phyloP scores from a whole-genome alignment of 1,140 invertebrate genomes.

The Halotydeus destructor region DNA sequence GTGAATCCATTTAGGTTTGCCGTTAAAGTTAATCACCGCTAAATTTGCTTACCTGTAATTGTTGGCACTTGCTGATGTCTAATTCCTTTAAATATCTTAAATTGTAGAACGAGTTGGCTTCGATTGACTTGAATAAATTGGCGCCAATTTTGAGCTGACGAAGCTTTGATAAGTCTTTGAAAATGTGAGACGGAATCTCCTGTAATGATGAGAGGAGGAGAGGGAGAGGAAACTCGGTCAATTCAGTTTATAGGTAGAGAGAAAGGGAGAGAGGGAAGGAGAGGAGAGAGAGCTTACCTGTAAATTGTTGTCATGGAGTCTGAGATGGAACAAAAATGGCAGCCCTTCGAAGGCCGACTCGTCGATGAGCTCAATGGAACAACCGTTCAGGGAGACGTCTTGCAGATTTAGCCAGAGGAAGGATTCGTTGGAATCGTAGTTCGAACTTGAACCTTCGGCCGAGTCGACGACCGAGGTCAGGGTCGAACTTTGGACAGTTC shows the following conservation, averaged over 20 bases:
- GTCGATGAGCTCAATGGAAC: conserved; percentile 1
- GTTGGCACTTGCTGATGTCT: conserved; percentile 2
- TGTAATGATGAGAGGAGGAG: background rate
- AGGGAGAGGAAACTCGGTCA: background rate
- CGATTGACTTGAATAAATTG: conserved; percentile 4
- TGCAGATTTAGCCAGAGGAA: background rate
- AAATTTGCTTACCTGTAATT: conserved; percentile 6
- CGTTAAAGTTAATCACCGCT: too few species aligned
- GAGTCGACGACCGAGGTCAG: too few species aligned
- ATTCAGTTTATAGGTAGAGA: background rate
- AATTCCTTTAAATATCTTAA: conserved; percentile 2
- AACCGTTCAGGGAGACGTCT: background rate
- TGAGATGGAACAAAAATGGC: background rate
- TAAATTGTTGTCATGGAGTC: background rate
- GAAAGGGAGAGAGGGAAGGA: background rate
- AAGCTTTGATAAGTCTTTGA: background rate
- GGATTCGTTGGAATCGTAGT: background rate
- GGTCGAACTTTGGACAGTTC: too few species aligned
- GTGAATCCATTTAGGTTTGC: too few species aligned
- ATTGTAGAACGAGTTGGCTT: background rate
- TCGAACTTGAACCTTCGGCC: too few species aligned
- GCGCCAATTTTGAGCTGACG: conserved; percentile 1
- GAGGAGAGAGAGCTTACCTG: too few species aligned
- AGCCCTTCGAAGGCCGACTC: background rate
- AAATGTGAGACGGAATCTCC: background rate